Percentiles rank a stretch among this genome's conserved stretches.
Conservation (phyloP, 2,888 invertebrate species). For the Acanthosepion lycidas region DNA sequence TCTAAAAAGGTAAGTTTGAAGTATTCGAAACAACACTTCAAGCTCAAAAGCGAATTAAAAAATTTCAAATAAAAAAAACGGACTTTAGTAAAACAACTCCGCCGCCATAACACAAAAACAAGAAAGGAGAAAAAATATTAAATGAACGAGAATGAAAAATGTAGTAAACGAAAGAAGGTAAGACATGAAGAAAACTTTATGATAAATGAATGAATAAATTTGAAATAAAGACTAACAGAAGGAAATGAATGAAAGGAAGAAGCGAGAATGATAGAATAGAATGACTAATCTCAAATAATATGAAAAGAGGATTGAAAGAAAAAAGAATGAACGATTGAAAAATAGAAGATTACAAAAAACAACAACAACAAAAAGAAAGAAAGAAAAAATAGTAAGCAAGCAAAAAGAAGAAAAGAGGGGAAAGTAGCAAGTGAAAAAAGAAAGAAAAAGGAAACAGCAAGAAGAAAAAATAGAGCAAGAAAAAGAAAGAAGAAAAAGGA, state of each 20-base stretch:
- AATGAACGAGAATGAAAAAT: neutral
- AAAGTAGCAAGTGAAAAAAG: neutral
- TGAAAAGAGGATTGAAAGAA: neutral
- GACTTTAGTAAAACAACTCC: no score
- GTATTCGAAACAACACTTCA: neutral
- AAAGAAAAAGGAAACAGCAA: neutral
- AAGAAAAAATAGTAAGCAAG: neutral
- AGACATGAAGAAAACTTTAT: neutral
- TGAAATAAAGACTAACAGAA: neutral
- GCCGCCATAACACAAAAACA: no score
- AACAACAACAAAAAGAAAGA: neutral
- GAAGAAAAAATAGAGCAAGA: neutral
- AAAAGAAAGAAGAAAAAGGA: accelerated
- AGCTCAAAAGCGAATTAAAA: neutral
- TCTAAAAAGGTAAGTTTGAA: neutral
- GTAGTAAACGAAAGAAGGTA: neutral
- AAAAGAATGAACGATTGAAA: neutral
- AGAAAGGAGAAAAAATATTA: no score
- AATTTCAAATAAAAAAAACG: neutral
- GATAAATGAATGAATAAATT: no score
- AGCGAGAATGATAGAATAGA: neutral
- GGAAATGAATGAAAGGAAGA: neutral
- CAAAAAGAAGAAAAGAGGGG: neutral
- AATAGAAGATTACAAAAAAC: neutral
- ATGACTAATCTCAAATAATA: neutral